Evolutionary conservation across 2,888 invertebrate species (phyloP).

Genomic region (Iselma pallidipennis): DNA sequence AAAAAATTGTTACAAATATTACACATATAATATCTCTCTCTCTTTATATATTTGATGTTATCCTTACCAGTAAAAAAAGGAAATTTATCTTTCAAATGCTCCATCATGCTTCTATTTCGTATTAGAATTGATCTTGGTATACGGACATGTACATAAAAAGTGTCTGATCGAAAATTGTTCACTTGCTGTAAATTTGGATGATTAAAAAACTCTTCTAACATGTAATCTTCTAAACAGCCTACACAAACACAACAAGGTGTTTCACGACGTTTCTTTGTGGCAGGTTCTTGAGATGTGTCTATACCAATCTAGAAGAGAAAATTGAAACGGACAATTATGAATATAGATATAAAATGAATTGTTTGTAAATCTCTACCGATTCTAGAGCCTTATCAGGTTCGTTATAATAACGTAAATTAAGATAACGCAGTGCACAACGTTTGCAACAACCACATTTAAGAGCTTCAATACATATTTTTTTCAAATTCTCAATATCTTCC

Average conservation of each 20-base stretch:
- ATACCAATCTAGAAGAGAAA: background rate
- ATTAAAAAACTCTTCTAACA: background rate
- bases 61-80: background rate
- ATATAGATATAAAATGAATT: background rate
- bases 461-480: too few species aligned
- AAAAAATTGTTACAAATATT: background rate
- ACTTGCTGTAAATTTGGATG: background rate
- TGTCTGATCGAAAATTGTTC: background rate
- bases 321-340: too few species aligned
- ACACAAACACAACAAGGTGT: constrained; percentile 1
- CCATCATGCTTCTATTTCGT: background rate
- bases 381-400: background rate
- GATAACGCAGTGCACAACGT: background rate
- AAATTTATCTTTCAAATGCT: background rate
- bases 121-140: background rate
- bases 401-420: background rate
- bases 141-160: background rate
- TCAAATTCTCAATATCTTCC: too few species aligned
- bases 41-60: background rate
- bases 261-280: background rate
- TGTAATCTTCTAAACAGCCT: background rate
- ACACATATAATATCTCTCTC: background rate
- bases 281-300: too few species aligned
- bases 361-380: background rate
- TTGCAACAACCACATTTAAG: background rate